phyloP scores from a whole-genome alignment of 2,113 vertebrate genomes.

The Sardina pilchardus region DNA sequence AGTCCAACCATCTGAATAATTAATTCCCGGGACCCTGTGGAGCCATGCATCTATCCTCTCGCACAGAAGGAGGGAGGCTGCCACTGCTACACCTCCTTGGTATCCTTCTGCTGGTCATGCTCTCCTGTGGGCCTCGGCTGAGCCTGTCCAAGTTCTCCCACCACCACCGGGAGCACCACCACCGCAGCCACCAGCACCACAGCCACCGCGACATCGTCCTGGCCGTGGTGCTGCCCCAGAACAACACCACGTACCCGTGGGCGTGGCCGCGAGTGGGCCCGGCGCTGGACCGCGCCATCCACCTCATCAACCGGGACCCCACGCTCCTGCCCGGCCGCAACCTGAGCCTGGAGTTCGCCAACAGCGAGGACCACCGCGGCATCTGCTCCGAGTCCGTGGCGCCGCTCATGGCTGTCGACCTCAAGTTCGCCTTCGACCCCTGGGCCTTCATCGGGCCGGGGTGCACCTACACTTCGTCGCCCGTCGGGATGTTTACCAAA shows the following conservation, averaged over 20 bases:
- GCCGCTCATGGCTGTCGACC: conserved; percentile 83
- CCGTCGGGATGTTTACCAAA: conserved; percentile 82
- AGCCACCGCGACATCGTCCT: conserved; percentile 71
- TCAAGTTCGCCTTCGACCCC: conserved; percentile 76
- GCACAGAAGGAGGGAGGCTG: not conserved
- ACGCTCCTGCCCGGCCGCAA: conserved; percentile 69
- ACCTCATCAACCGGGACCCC: conserved; percentile 65
- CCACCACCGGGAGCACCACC: not conserved
- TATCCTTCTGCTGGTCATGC: conserved; percentile 44
- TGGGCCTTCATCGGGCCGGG: conserved; percentile 87
- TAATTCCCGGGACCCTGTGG: conserved; percentile 32
- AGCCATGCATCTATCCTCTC: conserved; percentile 44
- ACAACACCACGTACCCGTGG: conserved; percentile 89
- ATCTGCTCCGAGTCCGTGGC: conserved; percentile 86
- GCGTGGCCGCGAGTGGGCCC: conserved; percentile 90
- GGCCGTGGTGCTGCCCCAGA: conserved; percentile 82
- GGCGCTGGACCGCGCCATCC: conserved; percentile 75
- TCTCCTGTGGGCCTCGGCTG: not conserved
- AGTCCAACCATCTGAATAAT: conserved; percentile 26
- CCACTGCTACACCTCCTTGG: conserved; percentile 49
- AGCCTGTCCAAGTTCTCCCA: not conserved
- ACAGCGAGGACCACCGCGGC: conserved; percentile 79
- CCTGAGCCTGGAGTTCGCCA: conserved; percentile 73
- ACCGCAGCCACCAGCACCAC: conserved; percentile 19
- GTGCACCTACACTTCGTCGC: conserved; percentile 84